Base-by-base conservation (phyloP, 1,140 invertebrate species). In the Bombus cullumanus region DNA sequence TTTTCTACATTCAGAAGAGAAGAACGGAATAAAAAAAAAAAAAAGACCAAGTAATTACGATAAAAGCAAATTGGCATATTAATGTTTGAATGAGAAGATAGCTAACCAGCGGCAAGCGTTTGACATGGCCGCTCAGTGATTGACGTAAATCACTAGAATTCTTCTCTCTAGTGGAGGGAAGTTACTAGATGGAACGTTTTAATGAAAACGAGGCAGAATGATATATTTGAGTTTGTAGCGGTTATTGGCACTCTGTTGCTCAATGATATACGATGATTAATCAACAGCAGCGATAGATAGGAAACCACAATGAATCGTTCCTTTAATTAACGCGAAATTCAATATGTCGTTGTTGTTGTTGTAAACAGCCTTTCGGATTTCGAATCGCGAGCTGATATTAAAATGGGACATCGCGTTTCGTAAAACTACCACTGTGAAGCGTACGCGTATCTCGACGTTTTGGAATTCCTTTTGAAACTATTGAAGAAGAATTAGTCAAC, bases 61-160 rank as follows among this genome's bases (percentile, higher is more conserved):
- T 13, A 31, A 22, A 47, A 31, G 4, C 13, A n/a, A 34, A 76
- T 76, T 76, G 31, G 13, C 22, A 18, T 6, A 28, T 39, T 62
- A 41, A 78, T 43, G 4, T 4, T 8, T 6, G 15, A 66, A 43
- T 1, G 13, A 12, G 18, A 12, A 25, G 3, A 5, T 18, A 22
- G 25, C 3, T 15, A 2, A 12, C 3, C 13, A 1, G 9, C 13
- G 12, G 47, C 18, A 2, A 53, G 10, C 9, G 10, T 37, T 25
- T 43, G 34, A 3, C 73, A 22, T 18, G 47, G 5, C 47, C 8
- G 28, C 31, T 31, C 18, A 25, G 22, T 41, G 81, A 75, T 66
- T 39, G 81, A 83, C 31, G 8, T 41, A 47, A 47, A 76, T 83
- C 71, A 37, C 57, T 82, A 43, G 18, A 64, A 74, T 34, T 75